These are phyloP conservation scores for Calidris pygmaea DNA, from an alignment of 2,113 vertebrate species.

Conservation along the genomic window DNA sequence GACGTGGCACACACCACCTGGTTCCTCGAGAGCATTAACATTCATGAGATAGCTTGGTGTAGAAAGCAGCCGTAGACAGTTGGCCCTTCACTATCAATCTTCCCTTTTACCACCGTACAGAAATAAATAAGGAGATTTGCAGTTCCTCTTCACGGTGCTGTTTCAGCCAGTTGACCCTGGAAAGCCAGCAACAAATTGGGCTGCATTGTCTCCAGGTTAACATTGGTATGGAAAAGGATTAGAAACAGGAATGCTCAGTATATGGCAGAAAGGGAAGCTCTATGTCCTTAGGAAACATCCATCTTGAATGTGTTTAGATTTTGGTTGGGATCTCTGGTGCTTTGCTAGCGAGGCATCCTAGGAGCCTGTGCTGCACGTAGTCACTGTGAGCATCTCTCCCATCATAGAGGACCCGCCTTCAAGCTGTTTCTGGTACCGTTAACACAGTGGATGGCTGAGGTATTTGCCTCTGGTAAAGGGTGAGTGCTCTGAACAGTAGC, in stretches of 20 bases:
- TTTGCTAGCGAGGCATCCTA: not conserved
- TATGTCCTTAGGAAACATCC: not conserved
- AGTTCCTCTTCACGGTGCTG: not conserved
- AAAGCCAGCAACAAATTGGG: constrained; percentile 36
- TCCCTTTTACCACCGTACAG: constrained; percentile 49
- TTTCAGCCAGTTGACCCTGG: not conserved
- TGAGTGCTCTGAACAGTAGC: not conserved
- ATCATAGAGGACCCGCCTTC: not conserved
- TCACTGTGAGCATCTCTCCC: not conserved
- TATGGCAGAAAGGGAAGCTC: not conserved
- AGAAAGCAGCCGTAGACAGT: constrained; percentile 14
- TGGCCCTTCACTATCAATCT: constrained; percentile 37
- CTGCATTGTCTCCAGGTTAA: not conserved
- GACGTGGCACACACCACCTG: not conserved
- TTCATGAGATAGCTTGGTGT: constrained; percentile 34
- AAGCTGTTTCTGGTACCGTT: not conserved
- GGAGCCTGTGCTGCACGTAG: not conserved
- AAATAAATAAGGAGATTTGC: constrained; percentile 38
- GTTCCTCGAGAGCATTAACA: constrained; percentile 22
- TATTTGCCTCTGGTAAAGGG: not conserved
- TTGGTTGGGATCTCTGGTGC: fast-evolving
- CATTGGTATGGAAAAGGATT: not conserved
- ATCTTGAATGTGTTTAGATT: not conserved
- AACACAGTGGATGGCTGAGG: not conserved
- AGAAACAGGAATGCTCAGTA: constrained; percentile 1